Evolutionary conservation across 2,113 vertebrate genomes (phyloP).

Genomic region (Mionectes macconnelli): DNA sequence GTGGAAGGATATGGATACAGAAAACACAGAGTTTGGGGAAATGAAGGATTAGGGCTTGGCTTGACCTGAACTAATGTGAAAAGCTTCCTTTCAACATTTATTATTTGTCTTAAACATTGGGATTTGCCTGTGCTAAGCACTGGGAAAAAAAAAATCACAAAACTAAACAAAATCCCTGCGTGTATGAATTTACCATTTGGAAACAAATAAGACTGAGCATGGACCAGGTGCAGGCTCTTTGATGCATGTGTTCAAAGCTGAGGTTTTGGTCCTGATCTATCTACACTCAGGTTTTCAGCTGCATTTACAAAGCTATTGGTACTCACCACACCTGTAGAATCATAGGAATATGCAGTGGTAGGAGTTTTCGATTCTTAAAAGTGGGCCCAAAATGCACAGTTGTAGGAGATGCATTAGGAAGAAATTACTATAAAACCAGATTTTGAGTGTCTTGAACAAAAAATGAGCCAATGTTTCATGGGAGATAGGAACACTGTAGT

Average conservation of each 20-base stretch:
- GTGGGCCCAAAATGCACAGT: neutral
- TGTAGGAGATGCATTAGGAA: neutral
- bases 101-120: neutral
- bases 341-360: neutral
- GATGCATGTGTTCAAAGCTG: neutral
- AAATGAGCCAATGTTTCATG: neutral
- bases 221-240: neutral
- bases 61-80: neutral
- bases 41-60: neutral
- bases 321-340: neutral
- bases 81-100: neutral
- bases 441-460: neutral
- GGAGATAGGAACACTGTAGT: neutral
- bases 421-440: neutral
- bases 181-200: neutral
- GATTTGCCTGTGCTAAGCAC: neutral
- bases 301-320: neutral
- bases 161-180: neutral
- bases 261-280: neutral
- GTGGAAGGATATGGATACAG: neutral
- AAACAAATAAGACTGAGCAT: neutral
- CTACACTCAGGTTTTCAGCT: neutral
- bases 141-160: neutral
- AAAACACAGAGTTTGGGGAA: neutral
- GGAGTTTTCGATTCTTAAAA: neutral